These are phyloP conservation scores for Amphiura filiformis DNA, from an alignment of 35 echinoderm and acorn worm species.

Conservation along the genomic window DNA sequence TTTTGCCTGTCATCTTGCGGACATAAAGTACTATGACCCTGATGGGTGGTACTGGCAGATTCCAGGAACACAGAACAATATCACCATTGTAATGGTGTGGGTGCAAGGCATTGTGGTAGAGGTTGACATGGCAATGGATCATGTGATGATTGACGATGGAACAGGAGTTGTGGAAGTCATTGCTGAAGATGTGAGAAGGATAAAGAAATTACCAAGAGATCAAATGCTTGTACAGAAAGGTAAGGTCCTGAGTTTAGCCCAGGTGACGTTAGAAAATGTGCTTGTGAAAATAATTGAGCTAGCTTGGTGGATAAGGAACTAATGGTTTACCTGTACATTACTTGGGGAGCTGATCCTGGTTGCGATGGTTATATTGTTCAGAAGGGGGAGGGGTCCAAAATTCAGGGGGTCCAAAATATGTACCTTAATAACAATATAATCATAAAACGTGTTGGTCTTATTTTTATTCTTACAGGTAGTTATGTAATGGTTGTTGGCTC, in stretches of 20 bases:
- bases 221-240: background rate
- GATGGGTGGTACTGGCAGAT: constrained; percentile 8
- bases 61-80: background rate
- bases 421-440: too few relatives aligned
- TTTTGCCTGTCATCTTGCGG: background rate
- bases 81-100: background rate
- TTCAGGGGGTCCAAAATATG: too few relatives aligned
- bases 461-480: background rate
- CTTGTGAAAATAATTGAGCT: too few relatives aligned
- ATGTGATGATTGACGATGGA: background rate
- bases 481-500: background rate
- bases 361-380: too few relatives aligned
- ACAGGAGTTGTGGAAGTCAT: background rate
- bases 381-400: too few relatives aligned
- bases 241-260: too few relatives aligned
- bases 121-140: background rate
- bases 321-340: too few relatives aligned
- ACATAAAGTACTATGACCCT: background rate
- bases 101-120: background rate
- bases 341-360: too few relatives aligned
- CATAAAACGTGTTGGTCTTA: too few relatives aligned
- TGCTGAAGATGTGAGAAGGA: background rate
- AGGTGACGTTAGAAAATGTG: too few relatives aligned
- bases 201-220: background rate
- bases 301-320: too few relatives aligned